Percentiles rank a stretch among this genome's conserved stretches.
phyloP scores from a whole-genome alignment of 2,113 vertebrate genomes.

The Orycteropus afer region DNA sequence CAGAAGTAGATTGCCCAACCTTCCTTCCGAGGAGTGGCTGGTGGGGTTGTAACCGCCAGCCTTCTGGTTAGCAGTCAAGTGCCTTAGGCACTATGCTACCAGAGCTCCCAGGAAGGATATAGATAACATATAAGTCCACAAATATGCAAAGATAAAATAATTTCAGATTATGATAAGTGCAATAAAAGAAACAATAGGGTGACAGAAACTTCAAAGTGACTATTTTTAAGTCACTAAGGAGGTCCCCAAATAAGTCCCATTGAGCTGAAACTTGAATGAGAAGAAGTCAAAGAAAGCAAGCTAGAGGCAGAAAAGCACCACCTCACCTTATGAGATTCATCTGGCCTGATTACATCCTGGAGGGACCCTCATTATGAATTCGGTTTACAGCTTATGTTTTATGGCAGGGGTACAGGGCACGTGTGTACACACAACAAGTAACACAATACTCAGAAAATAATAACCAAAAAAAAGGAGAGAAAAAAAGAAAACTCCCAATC shows the following conservation, averaged over 20 bases:
- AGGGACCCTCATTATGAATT: neutral
- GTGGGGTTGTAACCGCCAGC: too few relatives aligned
- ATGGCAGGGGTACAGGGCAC: neutral
- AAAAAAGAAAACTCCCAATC: neutral
- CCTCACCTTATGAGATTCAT: neutral
- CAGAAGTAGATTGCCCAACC: too few relatives aligned
- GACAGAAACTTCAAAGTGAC: conserved; percentile 12
- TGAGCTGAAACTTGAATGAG: conserved; percentile 7
- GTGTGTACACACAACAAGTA: neutral
- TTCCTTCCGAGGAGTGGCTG: too few relatives aligned
- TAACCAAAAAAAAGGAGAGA: too few relatives aligned
- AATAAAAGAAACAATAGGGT: neutral
- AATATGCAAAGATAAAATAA: conserved; percentile 31
- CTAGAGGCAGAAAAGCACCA: neutral
- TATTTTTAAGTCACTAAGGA: neutral
- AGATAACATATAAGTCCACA: conserved; percentile 8
- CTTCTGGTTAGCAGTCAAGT: too few relatives aligned
- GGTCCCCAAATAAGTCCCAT: neutral
- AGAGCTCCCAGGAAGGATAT: too few relatives aligned
- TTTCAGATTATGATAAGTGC: conserved; percentile 9
- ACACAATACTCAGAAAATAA: neutral
- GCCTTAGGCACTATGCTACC: too few relatives aligned
- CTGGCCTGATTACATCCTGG: neutral
- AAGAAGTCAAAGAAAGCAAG: neutral
- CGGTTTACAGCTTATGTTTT: neutral